Evolutionary conservation across 2,797 vertebrate genomes (phyloP).

Genomic region (Lacerta viridis): DNA sequence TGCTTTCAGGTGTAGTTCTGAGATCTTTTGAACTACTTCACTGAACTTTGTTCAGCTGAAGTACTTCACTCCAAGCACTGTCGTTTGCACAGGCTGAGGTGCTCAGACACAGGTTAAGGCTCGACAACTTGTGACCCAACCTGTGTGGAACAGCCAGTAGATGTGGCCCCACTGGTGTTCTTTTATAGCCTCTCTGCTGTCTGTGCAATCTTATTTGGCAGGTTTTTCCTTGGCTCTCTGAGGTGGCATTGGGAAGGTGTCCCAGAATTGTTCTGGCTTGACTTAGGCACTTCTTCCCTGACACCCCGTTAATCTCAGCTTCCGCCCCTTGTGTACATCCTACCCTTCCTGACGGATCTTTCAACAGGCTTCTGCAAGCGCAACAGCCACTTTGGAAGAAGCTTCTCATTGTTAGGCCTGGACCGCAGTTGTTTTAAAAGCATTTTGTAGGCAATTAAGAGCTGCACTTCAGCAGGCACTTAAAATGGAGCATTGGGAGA

Average conservation of each 20-base stretch:
- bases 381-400: background rate
- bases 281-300: background rate
- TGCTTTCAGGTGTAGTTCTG: too few species aligned
- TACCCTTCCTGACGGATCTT: background rate
- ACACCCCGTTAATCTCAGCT: background rate
- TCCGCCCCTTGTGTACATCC: background rate
- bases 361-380: conserved; percentile 12
- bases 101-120: too few species aligned
- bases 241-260: background rate
- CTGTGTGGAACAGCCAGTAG: background rate
- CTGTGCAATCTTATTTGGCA: too few species aligned
- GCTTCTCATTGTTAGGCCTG: background rate
- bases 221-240: too few species aligned
- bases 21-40: too few species aligned
- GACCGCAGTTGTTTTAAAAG: conserved; percentile 26
- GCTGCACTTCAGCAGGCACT: conserved; percentile 33
- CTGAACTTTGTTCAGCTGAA: too few species aligned
- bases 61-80: too few species aligned
- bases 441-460: conserved; percentile 46
- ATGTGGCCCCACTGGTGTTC: background rate
- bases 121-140: too few species aligned
- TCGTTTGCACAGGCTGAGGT: too few species aligned
- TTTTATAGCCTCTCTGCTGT: too few species aligned
- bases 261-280: background rate
- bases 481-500: conserved; percentile 37